A percentile compares a stretch with the other conserved stretches of the same genome.
phyloP scores from a whole-genome alignment of 2,113 vertebrate species.

The Neotragus moschatus region DNA sequence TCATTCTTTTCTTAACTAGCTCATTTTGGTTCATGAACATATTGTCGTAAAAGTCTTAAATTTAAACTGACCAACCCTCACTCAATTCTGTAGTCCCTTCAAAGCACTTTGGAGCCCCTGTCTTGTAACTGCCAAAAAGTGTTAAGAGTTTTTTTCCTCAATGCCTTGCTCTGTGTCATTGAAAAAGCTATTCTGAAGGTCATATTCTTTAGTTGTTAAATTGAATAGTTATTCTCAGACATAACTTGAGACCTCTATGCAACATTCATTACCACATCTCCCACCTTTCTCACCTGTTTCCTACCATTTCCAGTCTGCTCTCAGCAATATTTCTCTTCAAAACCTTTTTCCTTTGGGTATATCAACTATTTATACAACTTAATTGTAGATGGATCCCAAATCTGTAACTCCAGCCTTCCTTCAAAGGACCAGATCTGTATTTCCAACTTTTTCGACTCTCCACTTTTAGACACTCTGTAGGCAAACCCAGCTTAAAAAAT shows the following conservation, averaged over 20 bases:
- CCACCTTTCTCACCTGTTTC: neutral
- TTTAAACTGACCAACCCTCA: neutral
- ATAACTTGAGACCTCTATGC: neutral
- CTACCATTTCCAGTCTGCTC: neutral
- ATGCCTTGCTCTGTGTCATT: neutral
- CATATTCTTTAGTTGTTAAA: neutral
- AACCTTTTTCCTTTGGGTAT: neutral
- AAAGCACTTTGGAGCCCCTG: neutral
- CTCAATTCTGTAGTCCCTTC: neutral
- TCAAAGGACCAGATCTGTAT: neutral
- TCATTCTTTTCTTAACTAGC: neutral
- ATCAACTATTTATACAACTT: neutral
- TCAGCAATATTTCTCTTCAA: neutral
- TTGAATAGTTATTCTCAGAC: neutral
- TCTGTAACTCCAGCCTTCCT: neutral
- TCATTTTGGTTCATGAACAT: neutral
- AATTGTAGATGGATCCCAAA: neutral
- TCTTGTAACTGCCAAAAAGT: neutral
- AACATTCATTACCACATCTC: neutral
- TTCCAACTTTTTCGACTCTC: neutral
- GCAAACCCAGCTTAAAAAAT: neutral
- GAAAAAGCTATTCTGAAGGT: neutral
- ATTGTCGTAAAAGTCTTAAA: neutral
- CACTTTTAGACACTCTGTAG: neutral
- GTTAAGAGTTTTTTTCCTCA: neutral